Evolutionary conservation across 2,113 vertebrate genomes (phyloP).

Genomic region (Pantherophis guttatus): DNA sequence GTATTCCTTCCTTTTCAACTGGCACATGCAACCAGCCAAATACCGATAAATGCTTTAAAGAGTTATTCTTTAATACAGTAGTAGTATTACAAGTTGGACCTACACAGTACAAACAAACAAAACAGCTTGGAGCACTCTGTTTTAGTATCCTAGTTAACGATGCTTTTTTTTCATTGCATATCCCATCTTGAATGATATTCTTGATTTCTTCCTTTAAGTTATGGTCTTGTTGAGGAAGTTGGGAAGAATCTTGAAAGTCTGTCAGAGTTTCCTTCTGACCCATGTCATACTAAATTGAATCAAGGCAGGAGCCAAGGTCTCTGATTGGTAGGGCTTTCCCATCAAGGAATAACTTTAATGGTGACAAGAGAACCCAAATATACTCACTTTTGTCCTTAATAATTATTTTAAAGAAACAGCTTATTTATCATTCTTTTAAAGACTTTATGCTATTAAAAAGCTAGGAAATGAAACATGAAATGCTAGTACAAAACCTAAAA

Average conservation of each 20-base stretch:
- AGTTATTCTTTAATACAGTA: not conserved
- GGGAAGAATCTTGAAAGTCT: not conserved
- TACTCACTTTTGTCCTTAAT: slow-evolving; percentile 5
- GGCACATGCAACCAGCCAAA: not conserved
- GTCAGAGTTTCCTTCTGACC: not conserved
- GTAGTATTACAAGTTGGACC: not conserved
- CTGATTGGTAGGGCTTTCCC: not conserved
- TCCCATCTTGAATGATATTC: not conserved
- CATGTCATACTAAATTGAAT: not conserved
- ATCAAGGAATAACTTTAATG: not conserved
- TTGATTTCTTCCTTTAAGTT: not conserved
- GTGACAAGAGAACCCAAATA: not conserved
- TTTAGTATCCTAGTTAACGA: not conserved
- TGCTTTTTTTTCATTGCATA: not conserved
- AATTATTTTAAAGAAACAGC: slow-evolving; percentile 35
- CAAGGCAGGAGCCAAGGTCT: not conserved
- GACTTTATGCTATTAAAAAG: slow-evolving; percentile 59
- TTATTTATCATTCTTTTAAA: slow-evolving; percentile 59
- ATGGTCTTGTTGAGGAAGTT: not conserved
- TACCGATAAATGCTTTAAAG: not conserved
- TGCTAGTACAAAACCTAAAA: slow-evolving; percentile 37
- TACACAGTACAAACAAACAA: not conserved
- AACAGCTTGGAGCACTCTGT: not conserved
- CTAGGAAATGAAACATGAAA: slow-evolving; percentile 46
- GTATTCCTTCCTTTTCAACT: not conserved